Conservation (phyloP, 1,140 invertebrate genomes). For the Cherax destructor region DNA sequence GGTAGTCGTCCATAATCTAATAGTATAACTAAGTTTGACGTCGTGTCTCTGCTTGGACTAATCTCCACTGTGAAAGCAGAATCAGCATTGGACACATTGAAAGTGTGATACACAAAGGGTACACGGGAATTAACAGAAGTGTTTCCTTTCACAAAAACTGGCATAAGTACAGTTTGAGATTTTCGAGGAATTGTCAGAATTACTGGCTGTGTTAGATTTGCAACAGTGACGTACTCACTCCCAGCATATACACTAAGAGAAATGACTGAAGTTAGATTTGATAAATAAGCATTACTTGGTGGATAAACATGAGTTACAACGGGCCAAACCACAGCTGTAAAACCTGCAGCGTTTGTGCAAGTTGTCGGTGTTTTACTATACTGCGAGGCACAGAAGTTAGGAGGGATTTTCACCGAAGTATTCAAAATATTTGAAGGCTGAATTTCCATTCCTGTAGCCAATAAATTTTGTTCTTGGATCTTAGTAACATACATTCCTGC, state of each 20-base stretch:
- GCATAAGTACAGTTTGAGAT: background rate
- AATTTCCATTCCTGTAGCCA: background rate
- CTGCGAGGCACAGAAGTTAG: conserved; percentile 10
- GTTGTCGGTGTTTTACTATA: background rate
- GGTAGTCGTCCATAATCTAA: conserved; percentile 39
- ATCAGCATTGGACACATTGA: conserved; percentile 7
- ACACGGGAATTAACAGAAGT: background rate
- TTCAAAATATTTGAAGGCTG: background rate
- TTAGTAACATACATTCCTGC: conserved; percentile 9
- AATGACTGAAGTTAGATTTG: conserved; percentile 2
- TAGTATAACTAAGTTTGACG: conserved; percentile 17
- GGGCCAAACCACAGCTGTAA: conserved; percentile 35
- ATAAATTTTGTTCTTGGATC: background rate
- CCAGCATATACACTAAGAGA: background rate
- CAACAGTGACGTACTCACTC: background rate
- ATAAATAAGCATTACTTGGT: background rate
- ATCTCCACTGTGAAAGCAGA: conserved; percentile 44
- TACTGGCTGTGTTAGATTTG: conserved; percentile 19
- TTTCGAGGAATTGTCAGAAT: conserved; percentile 14
- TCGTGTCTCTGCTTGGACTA: background rate
- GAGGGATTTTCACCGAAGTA: conserved; percentile 8
- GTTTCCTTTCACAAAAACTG: background rate
- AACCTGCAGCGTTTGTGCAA: background rate
- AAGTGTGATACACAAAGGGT: conserved; percentile 36
- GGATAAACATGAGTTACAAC: conserved; percentile 34